Evolutionary conservation across 2,888 invertebrate genomes (phyloP), one percentile per base, ranked within the genome.

Genomic region (Drosophila formosana): DNA sequence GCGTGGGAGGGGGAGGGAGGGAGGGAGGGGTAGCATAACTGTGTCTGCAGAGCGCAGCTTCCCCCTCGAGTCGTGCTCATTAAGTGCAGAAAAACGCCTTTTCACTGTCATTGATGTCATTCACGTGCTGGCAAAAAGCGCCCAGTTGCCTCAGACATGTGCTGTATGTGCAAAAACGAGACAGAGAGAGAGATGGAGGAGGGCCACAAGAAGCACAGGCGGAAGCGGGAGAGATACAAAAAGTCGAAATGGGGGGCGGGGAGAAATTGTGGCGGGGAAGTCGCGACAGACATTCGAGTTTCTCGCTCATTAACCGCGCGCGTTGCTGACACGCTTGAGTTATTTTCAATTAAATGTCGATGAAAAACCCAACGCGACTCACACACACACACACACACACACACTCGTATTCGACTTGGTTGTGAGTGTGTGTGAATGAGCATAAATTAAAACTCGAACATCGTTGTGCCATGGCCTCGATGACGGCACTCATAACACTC

Each of bases 271-370:
- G 45, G 45, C 53, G 49, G 50, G 62, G 72, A 60, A 66, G 72
- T 78, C 73, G 81, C 74, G 81, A 67, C 85, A 81, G 85, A 73
- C 85, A 85, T 74, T 82, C 79, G 78, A 88, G 86, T 88, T 89
- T 88, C 88, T 83, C 85, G 82, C 87, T 89, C 88, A 89, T 89
- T 89, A 89, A 88, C 87, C 88, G 78, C 79, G 87, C 77, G 75
- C 80, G 76, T 85, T 82, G 83, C 82, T 82, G 83, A 78, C 85
- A 87, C 85, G 88, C 89, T 77, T 87, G 89, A 88, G 82, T 89
- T 88, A 87, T 83, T 89, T 89, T 89, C 88, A 89, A 89, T 89
- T 89, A 89, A 85, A 85, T 88, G 82, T 75, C 81, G 79, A 78
- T 79, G 83, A 57, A 82, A 88, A 87, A 87, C 82, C 79, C 74